These are phyloP conservation scores for Catocala sponsa DNA, from an alignment of 2,888 invertebrate species.

Conservation along the genomic window DNA sequence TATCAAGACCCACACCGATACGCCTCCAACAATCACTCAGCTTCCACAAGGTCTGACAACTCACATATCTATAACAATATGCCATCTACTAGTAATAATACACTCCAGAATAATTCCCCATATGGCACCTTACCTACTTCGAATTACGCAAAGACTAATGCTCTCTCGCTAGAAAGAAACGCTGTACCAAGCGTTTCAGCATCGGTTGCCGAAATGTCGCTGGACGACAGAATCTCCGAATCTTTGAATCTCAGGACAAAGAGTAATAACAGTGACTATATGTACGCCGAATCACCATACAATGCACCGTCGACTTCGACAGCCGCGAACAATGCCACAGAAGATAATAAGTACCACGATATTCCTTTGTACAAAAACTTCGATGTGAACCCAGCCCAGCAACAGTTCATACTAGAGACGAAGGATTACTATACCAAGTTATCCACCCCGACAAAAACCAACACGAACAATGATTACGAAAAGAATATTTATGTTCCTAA, in stretches of 20 bases:
- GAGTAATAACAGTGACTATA: conserved; percentile 72
- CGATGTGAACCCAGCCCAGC: conserved; percentile 71
- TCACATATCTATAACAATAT: conserved; percentile 65
- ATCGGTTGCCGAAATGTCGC: conserved; percentile 73
- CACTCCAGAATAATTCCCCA: conserved; percentile 53
- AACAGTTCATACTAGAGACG: conserved; percentile 77
- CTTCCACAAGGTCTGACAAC: conserved; percentile 48
- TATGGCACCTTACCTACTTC: conserved; percentile 61
- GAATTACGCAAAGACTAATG: conserved; percentile 61
- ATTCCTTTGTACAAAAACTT: conserved; percentile 76
- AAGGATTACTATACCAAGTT: conserved; percentile 81
- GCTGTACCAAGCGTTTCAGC: conserved; percentile 51
- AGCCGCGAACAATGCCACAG: conserved; percentile 38
- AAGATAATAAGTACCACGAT: conserved; percentile 64
- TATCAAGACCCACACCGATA: conserved; percentile 70
- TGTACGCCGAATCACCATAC: conserved; percentile 68
- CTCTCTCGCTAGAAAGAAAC: conserved; percentile 64
- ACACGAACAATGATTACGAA: conserved; percentile 70
- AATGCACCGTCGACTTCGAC: conserved; percentile 58
- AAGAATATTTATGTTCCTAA: conserved; percentile 83
- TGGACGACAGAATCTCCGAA: conserved; percentile 83
- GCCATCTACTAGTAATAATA: conserved; percentile 55
- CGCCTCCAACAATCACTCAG: conserved; percentile 46
- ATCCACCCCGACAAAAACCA: conserved; percentile 67
- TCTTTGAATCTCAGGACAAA: conserved; percentile 82